phyloP scores from a whole-genome alignment of 2,797 vertebrate genomes.

The Oryzias sinensis region DNA sequence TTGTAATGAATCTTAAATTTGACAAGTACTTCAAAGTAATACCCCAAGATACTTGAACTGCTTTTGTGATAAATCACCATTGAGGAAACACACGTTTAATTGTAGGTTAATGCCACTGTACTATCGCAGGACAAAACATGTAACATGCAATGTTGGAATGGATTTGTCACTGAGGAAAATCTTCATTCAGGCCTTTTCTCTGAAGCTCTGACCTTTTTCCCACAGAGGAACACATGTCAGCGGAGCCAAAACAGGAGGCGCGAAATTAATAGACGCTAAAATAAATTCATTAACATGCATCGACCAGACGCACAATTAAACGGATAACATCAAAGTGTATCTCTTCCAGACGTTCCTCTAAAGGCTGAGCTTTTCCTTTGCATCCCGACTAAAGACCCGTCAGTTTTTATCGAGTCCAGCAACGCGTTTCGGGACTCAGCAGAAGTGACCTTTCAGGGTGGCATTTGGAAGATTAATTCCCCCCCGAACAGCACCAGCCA shows the following conservation, averaged over 20 bases:
- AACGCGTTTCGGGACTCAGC: constrained; percentile 8
- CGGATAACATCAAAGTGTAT: not conserved
- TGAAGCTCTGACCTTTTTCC: constrained; percentile 23
- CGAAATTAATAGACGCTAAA: not conserved
- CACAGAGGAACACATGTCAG: not conserved
- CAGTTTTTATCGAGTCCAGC: constrained; percentile 34
- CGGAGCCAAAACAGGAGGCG: not conserved
- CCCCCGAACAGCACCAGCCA: constrained; percentile 24
- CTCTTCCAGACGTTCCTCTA: not conserved
- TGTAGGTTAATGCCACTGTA: too few relatives aligned
- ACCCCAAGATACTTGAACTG: too few relatives aligned
- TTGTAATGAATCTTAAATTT: too few relatives aligned
- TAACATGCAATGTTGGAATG: not conserved
- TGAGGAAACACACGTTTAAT: too few relatives aligned
- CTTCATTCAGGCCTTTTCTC: not conserved
- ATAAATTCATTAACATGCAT: not conserved
- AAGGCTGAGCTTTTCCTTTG: constrained; percentile 4
- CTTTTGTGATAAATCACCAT: too few relatives aligned
- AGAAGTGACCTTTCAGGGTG: constrained; percentile 56
- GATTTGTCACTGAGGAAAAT: not conserved
- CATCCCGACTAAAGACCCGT: constrained; percentile 13
- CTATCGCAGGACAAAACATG: too few relatives aligned
- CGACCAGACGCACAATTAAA: not conserved
- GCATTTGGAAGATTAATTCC: constrained; percentile 49
- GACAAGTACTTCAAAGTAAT: too few relatives aligned